These are phyloP conservation scores for Engraulis encrasicolus DNA, from an alignment of 2,113 vertebrate species.

Conservation along the genomic window DNA sequence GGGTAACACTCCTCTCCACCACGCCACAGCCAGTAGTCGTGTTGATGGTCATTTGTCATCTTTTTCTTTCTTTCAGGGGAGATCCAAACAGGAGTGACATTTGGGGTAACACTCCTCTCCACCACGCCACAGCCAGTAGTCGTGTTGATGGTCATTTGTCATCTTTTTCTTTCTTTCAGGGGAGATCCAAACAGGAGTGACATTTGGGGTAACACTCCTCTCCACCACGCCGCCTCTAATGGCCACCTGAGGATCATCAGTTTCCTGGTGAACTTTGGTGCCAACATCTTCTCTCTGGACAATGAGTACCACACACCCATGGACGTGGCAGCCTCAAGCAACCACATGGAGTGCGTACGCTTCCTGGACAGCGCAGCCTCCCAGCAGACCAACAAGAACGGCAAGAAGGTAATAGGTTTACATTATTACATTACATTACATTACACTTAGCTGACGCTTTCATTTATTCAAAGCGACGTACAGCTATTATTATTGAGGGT, in stretches of 20 bases:
- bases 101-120: slow-evolving; percentile 95
- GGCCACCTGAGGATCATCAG: slow-evolving; percentile 87
- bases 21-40: slow-evolving; percentile 67
- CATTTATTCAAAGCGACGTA: too few relatives aligned
- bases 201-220: slow-evolving; percentile 96
- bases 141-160: not conserved
- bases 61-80: slow-evolving; percentile 86
- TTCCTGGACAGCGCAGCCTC: slow-evolving; percentile 86
- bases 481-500: too few relatives aligned
- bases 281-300: slow-evolving; percentile 92
- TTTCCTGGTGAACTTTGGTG: slow-evolving; percentile 89
- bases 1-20: slow-evolving; percentile 94
- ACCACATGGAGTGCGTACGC: slow-evolving; percentile 83
- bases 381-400: slow-evolving; percentile 77
- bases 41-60: not conserved
- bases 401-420: too few relatives aligned
- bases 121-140: slow-evolving; percentile 79
- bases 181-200: slow-evolving; percentile 91
- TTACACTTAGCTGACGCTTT: too few relatives aligned
- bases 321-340: slow-evolving; percentile 86
- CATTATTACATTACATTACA: too few relatives aligned
- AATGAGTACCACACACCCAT: slow-evolving; percentile 88
- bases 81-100: slow-evolving; percentile 92
- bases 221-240: slow-evolving; percentile 89
- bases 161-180: slow-evolving; percentile 65